Conservation (phyloP, 2,113 vertebrate genomes). For the Hepsetus odoe region DNA sequence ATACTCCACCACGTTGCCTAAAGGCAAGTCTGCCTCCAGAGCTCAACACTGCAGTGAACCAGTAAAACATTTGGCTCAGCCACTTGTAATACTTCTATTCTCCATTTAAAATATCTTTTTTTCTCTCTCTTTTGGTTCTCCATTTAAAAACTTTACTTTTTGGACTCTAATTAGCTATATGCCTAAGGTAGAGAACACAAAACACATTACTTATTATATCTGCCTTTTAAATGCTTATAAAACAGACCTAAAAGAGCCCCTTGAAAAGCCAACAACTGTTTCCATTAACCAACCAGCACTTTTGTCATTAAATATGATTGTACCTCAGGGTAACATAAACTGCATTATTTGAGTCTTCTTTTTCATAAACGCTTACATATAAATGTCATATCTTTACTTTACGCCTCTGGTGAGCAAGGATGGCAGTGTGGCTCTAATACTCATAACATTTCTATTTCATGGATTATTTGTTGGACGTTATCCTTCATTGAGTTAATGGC, state of each 20-base stretch:
- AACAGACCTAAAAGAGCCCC: not conserved
- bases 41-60: not conserved
- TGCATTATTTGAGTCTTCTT: not conserved
- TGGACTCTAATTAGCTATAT: not conserved
- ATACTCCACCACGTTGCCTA: not conserved
- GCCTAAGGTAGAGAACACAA: not conserved
- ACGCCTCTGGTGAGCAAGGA: not conserved
- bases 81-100: no score
- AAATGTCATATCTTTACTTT: not conserved
- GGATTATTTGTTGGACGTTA: slow-evolving; percentile 11
- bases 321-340: not conserved
- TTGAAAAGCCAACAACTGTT: not conserved
- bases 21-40: not conserved
- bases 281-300: not conserved
- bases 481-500: not conserved
- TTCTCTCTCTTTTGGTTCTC: no score
- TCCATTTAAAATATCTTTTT: not conserved
- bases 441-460: slow-evolving; percentile 12
- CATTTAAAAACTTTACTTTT: not conserved
- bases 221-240: not conserved
- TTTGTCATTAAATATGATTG: not conserved
- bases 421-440: not conserved
- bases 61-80: not conserved
- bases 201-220: slow-evolving; percentile 3
- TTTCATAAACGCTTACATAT: slow-evolving; percentile 9